These are phyloP conservation scores for Artemia franciscana DNA, from an alignment of 1,140 invertebrate genomes.

Conservation along the genomic window DNA sequence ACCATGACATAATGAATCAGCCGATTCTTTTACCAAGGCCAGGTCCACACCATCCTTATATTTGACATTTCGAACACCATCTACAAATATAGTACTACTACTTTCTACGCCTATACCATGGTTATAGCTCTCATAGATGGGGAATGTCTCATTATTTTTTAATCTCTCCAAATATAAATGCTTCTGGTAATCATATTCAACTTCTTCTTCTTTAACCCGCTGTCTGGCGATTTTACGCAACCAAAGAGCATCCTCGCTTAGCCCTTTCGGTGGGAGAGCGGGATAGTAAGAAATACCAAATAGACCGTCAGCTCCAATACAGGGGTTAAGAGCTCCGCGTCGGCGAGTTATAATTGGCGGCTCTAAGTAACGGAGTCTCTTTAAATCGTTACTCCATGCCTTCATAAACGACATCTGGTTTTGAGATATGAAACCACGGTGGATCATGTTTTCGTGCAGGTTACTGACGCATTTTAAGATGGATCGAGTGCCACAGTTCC, in stretches of 20 bases:
- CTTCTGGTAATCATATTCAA: background rate
- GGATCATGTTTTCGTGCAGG: conserved; percentile 14
- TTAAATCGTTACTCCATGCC: conserved; percentile 16
- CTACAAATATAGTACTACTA: background rate
- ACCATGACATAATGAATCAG: conserved; percentile 16
- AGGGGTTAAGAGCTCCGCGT: conserved; percentile 15
- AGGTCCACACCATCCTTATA: background rate
- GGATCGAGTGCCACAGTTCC: conserved; percentile 16
- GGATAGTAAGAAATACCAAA: conserved; percentile 16
- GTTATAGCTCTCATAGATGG: background rate
- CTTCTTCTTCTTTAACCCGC: conserved; percentile 5
- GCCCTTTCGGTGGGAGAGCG: conserved; percentile 12
- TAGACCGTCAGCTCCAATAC: conserved; percentile 17
- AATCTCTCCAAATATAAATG: background rate
- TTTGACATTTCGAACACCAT: background rate
- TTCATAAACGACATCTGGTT: conserved; percentile 14
- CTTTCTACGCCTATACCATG: background rate
- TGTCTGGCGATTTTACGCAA: conserved; percentile 12
- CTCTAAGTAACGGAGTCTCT: conserved; percentile 15
- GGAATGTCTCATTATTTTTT: background rate
- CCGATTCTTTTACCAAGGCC: conserved; percentile 15
- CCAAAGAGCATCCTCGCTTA: conserved; percentile 9
- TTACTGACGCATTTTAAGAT: conserved; percentile 15
- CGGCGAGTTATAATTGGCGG: conserved; percentile 16
- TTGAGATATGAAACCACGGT: conserved; percentile 14